Base-by-base conservation (phyloP, 2,888 invertebrate species). In the Pomacea canaliculata region DNA sequence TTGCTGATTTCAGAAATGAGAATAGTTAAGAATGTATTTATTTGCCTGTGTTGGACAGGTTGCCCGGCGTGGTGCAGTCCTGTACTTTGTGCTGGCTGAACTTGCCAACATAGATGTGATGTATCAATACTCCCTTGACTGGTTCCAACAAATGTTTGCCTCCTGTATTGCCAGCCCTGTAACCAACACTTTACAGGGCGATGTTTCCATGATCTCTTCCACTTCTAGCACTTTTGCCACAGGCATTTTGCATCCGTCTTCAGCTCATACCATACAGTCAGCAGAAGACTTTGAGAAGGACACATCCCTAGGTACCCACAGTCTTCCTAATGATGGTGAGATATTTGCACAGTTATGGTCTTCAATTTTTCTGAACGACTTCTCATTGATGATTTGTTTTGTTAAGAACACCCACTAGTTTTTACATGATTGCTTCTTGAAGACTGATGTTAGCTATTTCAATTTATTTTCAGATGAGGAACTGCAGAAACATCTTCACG, bases 101-200 rank as follows among this genome's bases (percentile, higher is more conserved):
- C 82, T 91, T 73, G 84, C 90, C 60, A 84, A 81, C 51, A 85
- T 91, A 37, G 90, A 91, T 79, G 87, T 90, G 73, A 91, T 91
- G 91, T 91, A 91, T 84, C 91, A 91, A 86, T 91, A 90, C 82
- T 91, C 91, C 1, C 83, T 91, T 49, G 82, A 85, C 69, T 91
- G 90, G 90, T 91, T 91, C 85, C 89, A 90, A 81, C 85, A 84
- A 71, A 87, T 89, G 85, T 91, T 91, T 77, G 85, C 84, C 19
- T 82, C 85, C 56, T 88, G 89, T 78, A 89, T 90, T 76, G 81
- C 84, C 72, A 46, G 27, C 59, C 56, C 66, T 7, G 23, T 66
- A 23, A 37, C 48, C 10, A 56, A 56, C 63, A 66, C 70, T 56
- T 46, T 65, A 37, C 51, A 56, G 51, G 51, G 16, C 2, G 51